Evolutionary conservation across 2,113 vertebrate species (phyloP), one percentile per base, ranked within the genome.

Genomic region (Gopherus flavomarginatus): DNA sequence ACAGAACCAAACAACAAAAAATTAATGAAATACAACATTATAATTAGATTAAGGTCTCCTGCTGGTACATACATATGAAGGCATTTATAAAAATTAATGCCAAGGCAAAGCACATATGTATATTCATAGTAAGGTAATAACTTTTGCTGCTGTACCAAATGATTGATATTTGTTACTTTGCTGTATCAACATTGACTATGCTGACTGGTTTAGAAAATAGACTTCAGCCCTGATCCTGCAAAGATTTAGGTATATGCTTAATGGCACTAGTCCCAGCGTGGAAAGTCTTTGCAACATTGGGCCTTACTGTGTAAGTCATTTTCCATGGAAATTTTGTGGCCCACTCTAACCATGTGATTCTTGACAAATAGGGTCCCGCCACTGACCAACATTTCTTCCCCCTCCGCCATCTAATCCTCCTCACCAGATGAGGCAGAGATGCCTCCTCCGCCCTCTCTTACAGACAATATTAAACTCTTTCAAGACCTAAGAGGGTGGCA

Each of bases 1-100:
- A 89, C 93, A 35, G 77, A 92, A 90, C 42, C 31, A 80, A 90
- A 90, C 42, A 82, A 22, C 69, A 90, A 86, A 62, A 42, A 92
- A 42, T 5, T 0, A 0, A 31, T 13, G 82, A 19, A 86, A 90
- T 82, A 91, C 31, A 5, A 21, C 47, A 69, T 42, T 38, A 53
- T 56, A 65, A 59, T 87, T 81, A 88, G 78, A 62, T 5, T 62
- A 31, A 59, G 27, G 27, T 75, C 44, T 94, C 52, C 8, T 52
- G 88, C 42, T 47, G 35, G 53, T 92, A 86, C 8, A 29, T 12
- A 91, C 72, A 26, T n/a, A 21, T 2, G 7, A 84, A 3, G 21
- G 29, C 27, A 29, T 62, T 62, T 62, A 13, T 14, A 31, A 62
- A 31, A 62, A 62, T 29, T 31, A 62, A 62, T 31, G 57, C 57